Base-by-base conservation (phyloP, 2,888 invertebrate species). In the Lasius platythorax region DNA sequence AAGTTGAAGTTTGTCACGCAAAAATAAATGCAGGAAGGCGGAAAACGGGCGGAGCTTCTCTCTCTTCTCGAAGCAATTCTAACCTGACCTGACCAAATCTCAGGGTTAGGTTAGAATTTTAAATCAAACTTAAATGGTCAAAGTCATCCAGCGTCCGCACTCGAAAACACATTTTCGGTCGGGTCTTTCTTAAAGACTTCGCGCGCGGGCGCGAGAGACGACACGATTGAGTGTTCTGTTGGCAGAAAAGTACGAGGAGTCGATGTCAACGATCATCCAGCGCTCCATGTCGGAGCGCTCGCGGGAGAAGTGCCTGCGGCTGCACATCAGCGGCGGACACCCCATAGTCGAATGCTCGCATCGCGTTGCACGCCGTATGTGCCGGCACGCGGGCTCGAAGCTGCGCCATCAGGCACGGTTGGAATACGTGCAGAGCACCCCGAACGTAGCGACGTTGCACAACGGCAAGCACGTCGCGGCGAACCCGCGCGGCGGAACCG, bases 341-440 rank as follows among this genome's bases (percentile, higher is more conserved):
- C 63, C 86, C 61, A 53, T 84, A 74, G 66, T 82, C 85, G 85
- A 90, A 74, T 90, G 90, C n/a, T 91, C 88, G 11, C 88, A 91
- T 33, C 90, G 90, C 37, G 84, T 84, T 50, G 87, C 90, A 0
- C 83, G 87, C 0, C 86, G 88, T 23, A 88, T 92, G 63, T 94
- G 94, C 85, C 94, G 94, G 68, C 95, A 95, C 86, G 87, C 93
- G 15, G 94, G 94, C 67, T 94, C 94, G 43, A 93, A 93, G 85
- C 90, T 95, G 15, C 93, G 94, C 23, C 95, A 95, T 70, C 94
- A 94, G 76, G 93, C 93, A 3, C 92, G 94, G 2, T 85, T 95
- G 68, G 95, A 96, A 86, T 96, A 96, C 92, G 96, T 96, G 88
- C 96, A 96, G 89, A 96, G 96, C 91, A 96, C 96, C 4, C 96